A percentile compares a stretch with the other conserved stretches of the same genome.
phyloP scores from a whole-genome alignment of 2,113 vertebrate genomes.

The Trogon melanurus region DNA sequence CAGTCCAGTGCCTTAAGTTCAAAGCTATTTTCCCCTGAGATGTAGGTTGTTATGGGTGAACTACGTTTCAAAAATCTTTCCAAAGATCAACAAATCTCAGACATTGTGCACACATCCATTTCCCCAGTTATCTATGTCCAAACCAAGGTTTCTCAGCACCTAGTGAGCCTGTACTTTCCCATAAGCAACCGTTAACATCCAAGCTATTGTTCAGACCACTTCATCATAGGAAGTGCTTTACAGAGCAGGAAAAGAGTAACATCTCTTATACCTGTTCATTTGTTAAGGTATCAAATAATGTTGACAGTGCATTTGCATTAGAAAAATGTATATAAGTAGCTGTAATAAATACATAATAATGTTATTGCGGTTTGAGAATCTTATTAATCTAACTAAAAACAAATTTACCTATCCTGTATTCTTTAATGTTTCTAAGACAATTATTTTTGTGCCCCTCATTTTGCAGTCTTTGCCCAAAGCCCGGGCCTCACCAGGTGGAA shows the following conservation, averaged over 20 bases:
- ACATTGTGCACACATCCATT: background rate
- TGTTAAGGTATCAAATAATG: background rate
- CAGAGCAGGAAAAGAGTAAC: background rate
- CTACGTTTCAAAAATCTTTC: background rate
- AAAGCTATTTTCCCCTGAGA: background rate
- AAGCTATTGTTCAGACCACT: background rate
- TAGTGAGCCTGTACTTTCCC: background rate
- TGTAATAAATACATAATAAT: background rate
- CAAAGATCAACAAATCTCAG: background rate
- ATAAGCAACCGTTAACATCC: background rate
- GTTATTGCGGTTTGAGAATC: background rate
- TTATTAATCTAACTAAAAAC: background rate
- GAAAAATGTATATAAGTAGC: background rate
- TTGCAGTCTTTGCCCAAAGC: background rate
- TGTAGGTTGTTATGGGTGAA: background rate
- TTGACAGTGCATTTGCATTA: background rate
- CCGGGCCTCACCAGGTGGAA: background rate
- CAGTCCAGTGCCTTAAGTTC: background rate
- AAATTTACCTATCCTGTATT: background rate
- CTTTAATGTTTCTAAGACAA: background rate
- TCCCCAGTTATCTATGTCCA: background rate
- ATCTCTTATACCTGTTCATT: background rate
- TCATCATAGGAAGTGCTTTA: background rate
- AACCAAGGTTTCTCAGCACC: background rate
- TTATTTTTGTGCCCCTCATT: background rate